Base-by-base conservation (phyloP, 2,797 vertebrate genomes). In the Rhinella marina region DNA sequence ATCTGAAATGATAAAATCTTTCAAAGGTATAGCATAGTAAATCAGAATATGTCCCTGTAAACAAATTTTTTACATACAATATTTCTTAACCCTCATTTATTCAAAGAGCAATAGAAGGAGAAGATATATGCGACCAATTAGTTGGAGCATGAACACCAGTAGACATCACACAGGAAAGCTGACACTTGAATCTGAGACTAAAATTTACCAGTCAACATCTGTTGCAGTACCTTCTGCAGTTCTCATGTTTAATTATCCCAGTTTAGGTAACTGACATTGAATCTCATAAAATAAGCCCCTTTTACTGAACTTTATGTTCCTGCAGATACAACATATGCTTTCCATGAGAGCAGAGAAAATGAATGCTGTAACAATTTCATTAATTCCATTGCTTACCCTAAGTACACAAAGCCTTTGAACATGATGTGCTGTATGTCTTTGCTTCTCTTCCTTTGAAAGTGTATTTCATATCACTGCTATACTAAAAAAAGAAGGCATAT, bases 341-440 rank as follows among this genome's bases (percentile, higher is more conserved):
- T 88, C 76, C 76, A 84, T 81, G 64, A 85, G 50, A 73, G 76
- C 57, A 56, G 81, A 41, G 29, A 84, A 25, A 68, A 29, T 25
- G n/a, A 70, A 50, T 23, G 2, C 29, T 48, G 32, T 62, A 83
- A 52, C 13, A 48, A 32, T 81, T 81, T 61, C 68, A 81, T 59
- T 75, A 75, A 86, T 86, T 50, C 61, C 25, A 56, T 84, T 84
- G 21, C 72, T 85, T 57, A 23, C 57, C 32, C 72, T 41, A 66
- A 80, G 29, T 79, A 80, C 41, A 68, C 75, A 88, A 73, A 25
- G 54, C n/a, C 87, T 73, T 88, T 85, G 76, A 88, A 88, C 76
- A 72, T n/a, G 59, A 78, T 84, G 75, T 78, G 73, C 32, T 84
- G 75, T 27, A 50, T 77, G 72, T 57, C 78, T 88, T 66, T 72